Evolutionary conservation across 1,140 invertebrate species (phyloP).

Genomic region (Yoshiicerus persimilis): DNA sequence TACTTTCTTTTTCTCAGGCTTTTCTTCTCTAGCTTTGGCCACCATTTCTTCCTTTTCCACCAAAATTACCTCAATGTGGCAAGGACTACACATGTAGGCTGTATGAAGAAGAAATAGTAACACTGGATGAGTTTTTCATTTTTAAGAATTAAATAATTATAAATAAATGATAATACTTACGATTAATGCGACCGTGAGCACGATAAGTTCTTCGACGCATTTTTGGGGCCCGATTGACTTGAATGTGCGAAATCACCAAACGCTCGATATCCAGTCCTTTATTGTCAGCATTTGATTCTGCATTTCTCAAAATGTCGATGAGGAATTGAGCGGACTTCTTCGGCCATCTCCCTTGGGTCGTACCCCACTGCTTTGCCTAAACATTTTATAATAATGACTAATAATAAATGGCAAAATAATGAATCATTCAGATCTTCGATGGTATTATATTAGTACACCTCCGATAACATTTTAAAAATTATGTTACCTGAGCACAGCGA

Average conservation of each 20-base stretch:
- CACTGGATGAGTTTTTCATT: too few relatives aligned
- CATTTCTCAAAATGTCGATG: constrained; percentile 94
- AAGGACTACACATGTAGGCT: constrained; percentile 99
- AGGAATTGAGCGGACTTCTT: constrained; percentile 98
- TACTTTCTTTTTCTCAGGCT: constrained; percentile 81
- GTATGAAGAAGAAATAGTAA: constrained; percentile 52
- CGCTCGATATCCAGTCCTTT: constrained; percentile 96
- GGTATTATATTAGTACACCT: neutral
- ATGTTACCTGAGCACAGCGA: constrained; percentile 87
- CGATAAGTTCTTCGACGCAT: constrained; percentile 96
- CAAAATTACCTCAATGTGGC: constrained; percentile 96
- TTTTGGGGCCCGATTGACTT: constrained; percentile 95
- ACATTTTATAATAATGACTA: neutral
- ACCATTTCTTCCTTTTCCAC: constrained; percentile 94
- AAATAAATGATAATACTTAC: constrained; percentile 58
- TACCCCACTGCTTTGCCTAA: constrained; percentile 90
- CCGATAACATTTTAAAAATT: neutral
- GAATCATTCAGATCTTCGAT: neutral
- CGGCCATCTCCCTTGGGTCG: constrained; percentile 97
- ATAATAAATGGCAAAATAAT: neutral
- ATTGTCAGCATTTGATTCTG: constrained; percentile 97
- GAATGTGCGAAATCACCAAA: constrained; percentile 97
- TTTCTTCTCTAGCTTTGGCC: constrained; percentile 83
- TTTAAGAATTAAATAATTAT: neutral
- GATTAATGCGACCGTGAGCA: constrained; percentile 99